Evolutionary conservation across 2,113 vertebrate species (phyloP).

Genomic region (Hippoglossus stenolepis): DNA sequence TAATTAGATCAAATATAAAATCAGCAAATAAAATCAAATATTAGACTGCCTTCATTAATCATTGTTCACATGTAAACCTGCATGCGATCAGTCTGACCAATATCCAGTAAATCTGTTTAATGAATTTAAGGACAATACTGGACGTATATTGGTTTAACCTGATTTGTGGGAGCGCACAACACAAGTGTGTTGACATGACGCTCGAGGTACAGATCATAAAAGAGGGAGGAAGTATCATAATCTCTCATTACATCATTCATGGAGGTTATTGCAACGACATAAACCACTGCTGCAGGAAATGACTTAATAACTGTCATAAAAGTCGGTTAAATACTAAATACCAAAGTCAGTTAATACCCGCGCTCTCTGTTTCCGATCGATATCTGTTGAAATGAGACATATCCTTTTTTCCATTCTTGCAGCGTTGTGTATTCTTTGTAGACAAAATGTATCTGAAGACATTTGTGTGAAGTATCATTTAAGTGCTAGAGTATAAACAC

Average conservation of each 20-base stretch:
- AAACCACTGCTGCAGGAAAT: conserved; percentile 80
- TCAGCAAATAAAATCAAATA: conserved; percentile 31
- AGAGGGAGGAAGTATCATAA: conserved; percentile 77
- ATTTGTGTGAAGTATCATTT: not conserved
- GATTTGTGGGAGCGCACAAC: not conserved
- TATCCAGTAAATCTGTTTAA: not conserved
- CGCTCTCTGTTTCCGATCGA: conserved; percentile 50
- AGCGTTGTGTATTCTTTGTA: not conserved
- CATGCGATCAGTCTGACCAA: conserved; percentile 8
- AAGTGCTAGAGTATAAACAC: not conserved
- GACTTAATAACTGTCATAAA: conserved; percentile 82
- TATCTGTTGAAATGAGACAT: conserved; percentile 55
- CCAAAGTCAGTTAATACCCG: conserved; percentile 17
- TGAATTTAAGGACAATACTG: conserved; percentile 10
- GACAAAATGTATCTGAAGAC: too few relatives aligned
- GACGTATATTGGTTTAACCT: conserved; percentile 27
- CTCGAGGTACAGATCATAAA: conserved; percentile 67
- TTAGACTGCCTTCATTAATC: conserved; percentile 15
- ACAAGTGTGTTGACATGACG: conserved; percentile 41
- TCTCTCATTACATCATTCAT: conserved; percentile 79
- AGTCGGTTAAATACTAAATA: conserved; percentile 73
- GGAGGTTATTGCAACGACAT: conserved; percentile 81
- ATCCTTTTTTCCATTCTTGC: conserved; percentile 19
- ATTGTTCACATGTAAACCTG: not conserved
- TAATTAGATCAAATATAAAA: conserved; percentile 11